Evolutionary conservation across 1,140 invertebrate genomes (phyloP).

Genomic region (Rhynchophorus ferrugineus): DNA sequence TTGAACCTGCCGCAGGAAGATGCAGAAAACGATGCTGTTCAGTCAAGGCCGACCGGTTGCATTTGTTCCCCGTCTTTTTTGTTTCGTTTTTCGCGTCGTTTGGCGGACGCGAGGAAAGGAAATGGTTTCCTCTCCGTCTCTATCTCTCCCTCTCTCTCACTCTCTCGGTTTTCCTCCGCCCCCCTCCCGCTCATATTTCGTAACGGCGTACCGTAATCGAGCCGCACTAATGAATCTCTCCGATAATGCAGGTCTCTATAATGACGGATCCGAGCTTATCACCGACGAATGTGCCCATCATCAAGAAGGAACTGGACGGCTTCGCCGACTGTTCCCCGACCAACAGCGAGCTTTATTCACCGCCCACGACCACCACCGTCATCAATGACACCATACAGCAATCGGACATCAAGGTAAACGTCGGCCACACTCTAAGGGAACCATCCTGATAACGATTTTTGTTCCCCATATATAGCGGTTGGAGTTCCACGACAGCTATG

Average conservation of each 20-base stretch:
- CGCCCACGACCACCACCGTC: conserved; percentile 44
- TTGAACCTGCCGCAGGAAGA: conserved; percentile 18
- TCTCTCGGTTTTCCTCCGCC: no score
- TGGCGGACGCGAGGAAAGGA: conserved; percentile 7
- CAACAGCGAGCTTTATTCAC: conserved; percentile 48
- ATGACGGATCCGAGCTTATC: conserved; percentile 48
- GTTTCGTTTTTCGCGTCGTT: conserved; percentile 4
- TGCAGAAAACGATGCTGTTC: conserved; percentile 16
- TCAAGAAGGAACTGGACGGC: conserved; percentile 51
- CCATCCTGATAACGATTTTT: no score
- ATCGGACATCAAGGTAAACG: conserved; percentile 19
- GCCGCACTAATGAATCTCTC: no score
- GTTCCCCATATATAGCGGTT: conserved; percentile 23
- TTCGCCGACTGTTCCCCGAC: conserved; percentile 47
- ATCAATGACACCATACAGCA: conserved; percentile 32
- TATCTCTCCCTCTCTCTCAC: no score
- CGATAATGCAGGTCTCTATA: conserved; percentile 57
- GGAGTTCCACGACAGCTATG: conserved; percentile 42
- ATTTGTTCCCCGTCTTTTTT: conserved; percentile 13
- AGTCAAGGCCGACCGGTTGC: conserved; percentile 20
- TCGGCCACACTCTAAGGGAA: neutral
- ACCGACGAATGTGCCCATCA: conserved; percentile 44
- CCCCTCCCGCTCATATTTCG: no score
- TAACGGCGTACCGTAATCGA: no score
- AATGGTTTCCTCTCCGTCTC: no score